Conservation (phyloP, 1,140 invertebrate genomes). For the Meloidogyne chitwoodi region DNA sequence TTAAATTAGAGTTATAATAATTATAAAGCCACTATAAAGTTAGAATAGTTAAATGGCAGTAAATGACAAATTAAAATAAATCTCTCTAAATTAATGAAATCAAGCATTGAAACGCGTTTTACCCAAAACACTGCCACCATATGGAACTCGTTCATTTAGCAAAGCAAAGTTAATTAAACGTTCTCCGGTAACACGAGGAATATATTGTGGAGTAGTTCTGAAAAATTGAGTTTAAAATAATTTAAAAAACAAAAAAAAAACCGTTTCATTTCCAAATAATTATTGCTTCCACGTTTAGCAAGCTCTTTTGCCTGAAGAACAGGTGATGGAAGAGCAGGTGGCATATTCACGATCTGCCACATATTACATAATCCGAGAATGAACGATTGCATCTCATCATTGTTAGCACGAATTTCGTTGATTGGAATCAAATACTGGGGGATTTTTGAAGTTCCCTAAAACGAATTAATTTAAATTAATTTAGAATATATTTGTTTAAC, state of each 20-base stretch:
- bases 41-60: neutral
- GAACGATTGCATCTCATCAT: conserved; percentile 9
- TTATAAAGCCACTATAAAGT: no score
- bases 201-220: conserved; percentile 1
- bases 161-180: neutral
- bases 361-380: conserved; percentile 8
- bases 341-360: conserved; percentile 17
- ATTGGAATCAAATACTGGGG: conserved; percentile 21
- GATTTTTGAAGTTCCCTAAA: conserved; percentile 26
- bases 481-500: neutral
- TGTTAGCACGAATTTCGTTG: conserved; percentile 9
- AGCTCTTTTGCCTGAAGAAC: conserved; percentile 15
- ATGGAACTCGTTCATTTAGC: conserved; percentile 5
- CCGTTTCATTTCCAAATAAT: conserved; percentile 16
- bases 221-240: neutral
- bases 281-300: conserved; percentile 19
- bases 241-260: neutral
- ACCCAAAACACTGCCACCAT: neutral
- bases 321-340: conserved; percentile 8
- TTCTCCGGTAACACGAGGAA: neutral
- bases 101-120: conserved; percentile 20
- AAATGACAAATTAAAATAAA: neutral
- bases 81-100: neutral
- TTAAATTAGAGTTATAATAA: no score
- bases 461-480: neutral